These are phyloP conservation scores for Leptopilina boulardi DNA, from an alignment of 1,140 invertebrate species.

Conservation along the genomic window DNA sequence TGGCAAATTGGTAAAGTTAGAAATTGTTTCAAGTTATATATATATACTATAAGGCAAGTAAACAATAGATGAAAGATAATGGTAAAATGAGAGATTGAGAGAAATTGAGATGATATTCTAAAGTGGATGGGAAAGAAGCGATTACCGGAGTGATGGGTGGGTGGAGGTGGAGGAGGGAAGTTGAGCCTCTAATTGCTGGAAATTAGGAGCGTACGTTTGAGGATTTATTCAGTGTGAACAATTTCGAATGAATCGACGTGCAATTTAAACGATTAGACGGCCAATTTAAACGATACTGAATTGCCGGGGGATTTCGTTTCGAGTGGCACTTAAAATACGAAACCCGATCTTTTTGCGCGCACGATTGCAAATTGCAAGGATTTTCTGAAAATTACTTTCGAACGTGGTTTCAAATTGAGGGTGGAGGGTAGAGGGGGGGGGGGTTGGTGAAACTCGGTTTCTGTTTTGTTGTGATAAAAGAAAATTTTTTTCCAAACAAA, in stretches of 20 bases:
- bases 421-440: neutral
- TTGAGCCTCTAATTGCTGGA: neutral
- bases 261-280: constrained; percentile 14
- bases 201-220: neutral
- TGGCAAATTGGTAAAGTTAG: no score
- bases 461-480: no score
- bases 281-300: constrained; percentile 6
- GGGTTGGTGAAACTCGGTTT: no score
- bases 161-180: no score
- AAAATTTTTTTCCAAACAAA: no score
- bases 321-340: neutral
- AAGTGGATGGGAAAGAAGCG: no score
- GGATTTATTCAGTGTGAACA: neutral
- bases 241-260: neutral
- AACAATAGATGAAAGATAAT: no score
- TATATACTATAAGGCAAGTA: no score
- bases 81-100: no score
- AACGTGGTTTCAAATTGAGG: constrained; percentile 33
- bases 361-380: constrained; percentile 1
- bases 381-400: constrained; percentile 7
- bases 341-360: neutral
- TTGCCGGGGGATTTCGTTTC: neutral
- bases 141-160: no score
- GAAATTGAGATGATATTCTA: no score
- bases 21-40: no score